These are phyloP conservation scores for Lagodon rhomboides DNA, from an alignment of 2,797 vertebrate genomes.

Conservation along the genomic window DNA sequence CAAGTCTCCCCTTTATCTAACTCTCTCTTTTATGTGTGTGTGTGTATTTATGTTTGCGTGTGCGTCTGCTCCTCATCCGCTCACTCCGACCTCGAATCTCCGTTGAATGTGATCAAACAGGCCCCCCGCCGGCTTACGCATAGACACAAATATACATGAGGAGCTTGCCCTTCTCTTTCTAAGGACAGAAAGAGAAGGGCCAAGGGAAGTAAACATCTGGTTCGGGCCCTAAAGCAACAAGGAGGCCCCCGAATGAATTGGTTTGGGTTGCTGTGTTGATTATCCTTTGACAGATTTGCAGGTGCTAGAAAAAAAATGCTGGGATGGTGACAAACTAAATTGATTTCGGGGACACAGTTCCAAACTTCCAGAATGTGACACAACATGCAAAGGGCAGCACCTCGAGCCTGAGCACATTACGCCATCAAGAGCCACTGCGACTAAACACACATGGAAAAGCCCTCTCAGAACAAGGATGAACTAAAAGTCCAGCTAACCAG, in stretches of 20 bases:
- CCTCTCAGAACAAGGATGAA: too few species aligned
- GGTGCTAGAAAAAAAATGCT: too few species aligned
- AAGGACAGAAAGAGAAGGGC: too few species aligned
- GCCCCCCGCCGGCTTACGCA: conserved; percentile 42
- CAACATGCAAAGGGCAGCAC: too few species aligned
- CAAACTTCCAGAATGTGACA: too few species aligned
- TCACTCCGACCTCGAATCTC: conserved; percentile 59
- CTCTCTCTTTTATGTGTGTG: conserved; percentile 66
- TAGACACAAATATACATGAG: conserved; percentile 30
- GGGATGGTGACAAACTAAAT: too few species aligned
- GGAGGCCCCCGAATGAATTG: background rate
- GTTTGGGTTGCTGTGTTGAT: background rate
- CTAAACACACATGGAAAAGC: too few species aligned
- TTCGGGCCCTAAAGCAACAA: background rate
- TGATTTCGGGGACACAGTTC: too few species aligned
- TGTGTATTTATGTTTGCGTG: conserved; percentile 67
- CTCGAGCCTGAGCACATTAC: too few species aligned
- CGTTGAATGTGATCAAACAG: conserved; percentile 71
- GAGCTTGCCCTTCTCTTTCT: conserved; percentile 37
- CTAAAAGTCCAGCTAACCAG: too few species aligned
- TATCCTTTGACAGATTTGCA: too few species aligned
- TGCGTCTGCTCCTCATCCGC: conserved; percentile 82
- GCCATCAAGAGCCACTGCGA: too few species aligned
- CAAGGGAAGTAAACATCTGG: background rate
- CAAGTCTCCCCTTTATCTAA: conserved; percentile 65